phyloP scores from a whole-genome alignment of 2,113 vertebrate species.

The Semnornis frantzii region DNA sequence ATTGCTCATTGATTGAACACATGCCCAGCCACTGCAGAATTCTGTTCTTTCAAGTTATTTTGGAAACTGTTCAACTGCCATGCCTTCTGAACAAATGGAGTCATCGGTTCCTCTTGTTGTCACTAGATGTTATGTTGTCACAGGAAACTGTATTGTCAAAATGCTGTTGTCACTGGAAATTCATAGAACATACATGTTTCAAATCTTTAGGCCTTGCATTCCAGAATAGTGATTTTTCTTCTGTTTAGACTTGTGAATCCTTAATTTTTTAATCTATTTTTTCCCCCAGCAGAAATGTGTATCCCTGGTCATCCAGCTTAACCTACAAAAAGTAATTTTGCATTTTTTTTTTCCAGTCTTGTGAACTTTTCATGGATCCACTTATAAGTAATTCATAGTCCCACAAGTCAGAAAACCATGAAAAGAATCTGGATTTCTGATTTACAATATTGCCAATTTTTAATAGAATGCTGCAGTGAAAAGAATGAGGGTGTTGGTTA shows the following conservation, averaged over 20 bases:
- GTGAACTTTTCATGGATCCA: neutral
- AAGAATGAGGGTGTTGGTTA: neutral
- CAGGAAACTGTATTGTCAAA: neutral
- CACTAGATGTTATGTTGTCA: neutral
- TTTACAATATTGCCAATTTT: neutral
- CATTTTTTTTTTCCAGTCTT: neutral
- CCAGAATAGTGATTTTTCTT: neutral
- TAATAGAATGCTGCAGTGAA: neutral
- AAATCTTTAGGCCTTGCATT: neutral
- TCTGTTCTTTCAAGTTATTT: neutral
- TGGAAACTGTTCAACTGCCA: neutral
- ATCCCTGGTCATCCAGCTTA: neutral
- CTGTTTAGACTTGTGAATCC: neutral
- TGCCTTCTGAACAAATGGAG: neutral
- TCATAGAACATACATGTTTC: neutral
- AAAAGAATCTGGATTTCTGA: neutral
- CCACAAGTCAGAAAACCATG: neutral
- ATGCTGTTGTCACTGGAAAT: neutral
- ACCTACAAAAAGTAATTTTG: neutral
- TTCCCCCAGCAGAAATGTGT: neutral
- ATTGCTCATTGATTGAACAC: neutral
- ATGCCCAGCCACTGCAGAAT: neutral
- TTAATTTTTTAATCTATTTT: neutral
- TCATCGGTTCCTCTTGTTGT: neutral
- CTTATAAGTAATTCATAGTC: neutral